Evolutionary conservation across 2,888 invertebrate species (phyloP).

Genomic region (Gerosis bhagava): DNA sequence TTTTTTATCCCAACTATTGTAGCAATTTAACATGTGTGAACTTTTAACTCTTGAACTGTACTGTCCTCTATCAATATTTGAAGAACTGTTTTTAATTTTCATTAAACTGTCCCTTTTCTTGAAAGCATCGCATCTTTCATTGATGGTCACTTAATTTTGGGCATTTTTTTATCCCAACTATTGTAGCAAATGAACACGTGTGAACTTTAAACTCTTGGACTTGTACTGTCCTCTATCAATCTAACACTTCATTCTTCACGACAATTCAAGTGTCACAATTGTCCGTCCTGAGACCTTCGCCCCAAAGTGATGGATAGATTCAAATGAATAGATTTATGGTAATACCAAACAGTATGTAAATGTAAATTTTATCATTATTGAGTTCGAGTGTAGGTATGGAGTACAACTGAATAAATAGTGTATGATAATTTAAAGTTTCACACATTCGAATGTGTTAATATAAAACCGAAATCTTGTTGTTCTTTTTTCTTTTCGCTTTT

Average conservation of each 20-base stretch:
- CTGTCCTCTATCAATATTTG: constrained; percentile 45
- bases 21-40: constrained; percentile 72
- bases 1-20: constrained; percentile 48
- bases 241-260: constrained; percentile 55
- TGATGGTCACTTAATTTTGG: constrained; percentile 29
- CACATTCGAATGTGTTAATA: constrained; percentile 43
- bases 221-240: constrained; percentile 42
- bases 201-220: constrained; percentile 64
- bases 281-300: constrained; percentile 54
- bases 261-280: constrained; percentile 77
- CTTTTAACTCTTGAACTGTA: constrained; percentile 51
- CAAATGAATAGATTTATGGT: constrained; percentile 67
- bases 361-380: constrained; percentile 68
- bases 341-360: constrained; percentile 61
- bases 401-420: constrained; percentile 59
- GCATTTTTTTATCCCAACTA: constrained; percentile 42
- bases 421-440: constrained; percentile 55
- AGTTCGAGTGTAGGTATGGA: no score
- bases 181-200: constrained; percentile 65
- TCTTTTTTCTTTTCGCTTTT: constrained; percentile 9
- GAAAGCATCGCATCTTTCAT: no score
- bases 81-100: no score
- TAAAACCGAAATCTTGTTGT: constrained; percentile 22
- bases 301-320: constrained; percentile 64
- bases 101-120: no score